Base-by-base conservation (phyloP, 2,113 vertebrate species). In the Australoheros scitulus region DNA sequence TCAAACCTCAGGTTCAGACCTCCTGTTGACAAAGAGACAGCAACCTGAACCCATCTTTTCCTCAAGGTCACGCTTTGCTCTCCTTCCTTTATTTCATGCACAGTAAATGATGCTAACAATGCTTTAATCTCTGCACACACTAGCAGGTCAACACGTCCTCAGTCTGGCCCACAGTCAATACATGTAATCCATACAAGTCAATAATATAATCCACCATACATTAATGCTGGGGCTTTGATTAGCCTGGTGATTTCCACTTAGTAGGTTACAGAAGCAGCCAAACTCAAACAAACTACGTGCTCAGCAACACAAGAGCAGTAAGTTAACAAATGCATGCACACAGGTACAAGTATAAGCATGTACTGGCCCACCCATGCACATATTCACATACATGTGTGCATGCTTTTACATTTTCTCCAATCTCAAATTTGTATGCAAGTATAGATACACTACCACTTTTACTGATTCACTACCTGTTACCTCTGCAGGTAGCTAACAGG, bases 121-220 rank as follows among this genome's bases (percentile, higher is more conserved):
- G 14, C 57, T 41, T 58, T 83, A 77, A 90, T 87, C 76, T 83
- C 61, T 68, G 55, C 43, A 76, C 22, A 32, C 22, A 81, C 41
- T 74, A 80, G 78, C 82, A 81, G 34, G 81, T 86, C 77, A 89
- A 75, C 38, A 41, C 50, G 61, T 58, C 79, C 65, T 83, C 77
- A 61, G 81, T 85, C 83, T 85, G 79, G 87, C 75, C 76, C 58
- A 32, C 79, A 81, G 57, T 80, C 29, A 86, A 20, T 41, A 52
- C 5, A n/a, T 74, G 57, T 86, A 87, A 89, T 87, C 80, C 80
- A 56, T 34, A 36, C 11, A 11, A 87, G 75, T 85, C 77, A 78
- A 82, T 7, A 89, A 52, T 52, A 8, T 86, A 82, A 88, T 88
- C 85, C 75, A 84, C 1, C 13, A 75, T 9, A 68, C 26, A 79